Base-by-base conservation (phyloP, 2,888 invertebrate genomes). In the Crematogaster levior region DNA sequence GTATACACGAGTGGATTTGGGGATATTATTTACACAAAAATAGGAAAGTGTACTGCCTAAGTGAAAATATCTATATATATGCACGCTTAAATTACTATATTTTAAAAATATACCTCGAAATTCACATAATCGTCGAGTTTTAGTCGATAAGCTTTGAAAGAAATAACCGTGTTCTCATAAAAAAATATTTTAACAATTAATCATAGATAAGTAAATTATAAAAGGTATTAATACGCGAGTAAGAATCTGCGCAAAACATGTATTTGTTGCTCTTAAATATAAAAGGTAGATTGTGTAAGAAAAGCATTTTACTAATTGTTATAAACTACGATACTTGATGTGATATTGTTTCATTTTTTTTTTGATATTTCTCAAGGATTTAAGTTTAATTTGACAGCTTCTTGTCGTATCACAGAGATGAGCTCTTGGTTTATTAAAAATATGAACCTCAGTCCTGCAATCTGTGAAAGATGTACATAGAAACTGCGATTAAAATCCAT, bases 371-470 rank as follows among this genome's bases (percentile, higher is more conserved):
- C 51, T 93, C 86, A 94, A 70, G 94, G 93, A 89, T 93, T 94
- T 70, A 96, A 95, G 93, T 96, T 97, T 85, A 97, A 96, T 95
- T 97, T 97, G 1, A 97, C 97, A 84, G 98, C 97, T 95, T 98
- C 98, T 94, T 97, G 97, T 77, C 98, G 96, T 90, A 99, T 98
- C 56, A 97, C 97, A 93, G 97, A 97, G 89, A 99, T 98, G 70
- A 99, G 95, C 91, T 99, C 98, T 94, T 98, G 98, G 95, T 99
- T 99, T 83, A 99, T 97, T 86, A 98, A 96, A 94, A 99, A 99
- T 89, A 98, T 98, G 95, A 99, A 99, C 85, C 98, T 96, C 60
- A 99, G 95, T 75, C 98, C 98, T 30, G 98, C 97, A 91, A 99
- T 97, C 97, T 97, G 95, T 89, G 95, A 95, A 81, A 68, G 58